Base-by-base conservation (phyloP, 2,797 vertebrate species). In the Taenioides sp. region DNA sequence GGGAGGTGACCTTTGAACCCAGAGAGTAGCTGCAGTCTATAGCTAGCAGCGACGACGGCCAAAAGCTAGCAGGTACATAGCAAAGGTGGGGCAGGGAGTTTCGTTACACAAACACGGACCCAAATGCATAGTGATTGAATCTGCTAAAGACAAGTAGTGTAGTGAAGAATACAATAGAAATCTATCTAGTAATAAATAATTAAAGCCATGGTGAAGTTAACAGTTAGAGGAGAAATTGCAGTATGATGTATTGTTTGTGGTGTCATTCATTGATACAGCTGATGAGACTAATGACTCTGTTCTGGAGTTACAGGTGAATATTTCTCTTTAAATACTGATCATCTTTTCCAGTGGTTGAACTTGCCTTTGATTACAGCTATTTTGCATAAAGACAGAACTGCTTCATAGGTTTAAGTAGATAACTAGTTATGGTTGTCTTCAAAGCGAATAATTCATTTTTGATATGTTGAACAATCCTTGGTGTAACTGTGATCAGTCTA, bases 1-100 rank as follows among this genome's bases (percentile, higher is more conserved):
- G 0, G 0, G 67, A 73, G 23, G 72, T 16, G 28, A 52, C 79
- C 71, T 78, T 61, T 78, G 74, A 83, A 77, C 78, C 34, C 54
- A 63, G 16, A 22, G 10, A 74, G 72, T 65, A 69, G 78, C 43
- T 17, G 12, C 75, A 54, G 72, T 67, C 52, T 65, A 55, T 57
- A 20, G 22, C 14, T 52, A 11, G 70, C 68, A 70, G 52, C 59
- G 57, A n/a, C 17, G 3, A 62, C 7, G 3, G 60, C 9, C 28
- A 2, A 62, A 23, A 60, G 58, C 27, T 60, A 55, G 25, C 40
- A 59, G 40, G 79, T 28, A 17, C 57, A 23, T 23, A 23, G 22
- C 22, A 23, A 57, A 23, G 54, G 52, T 55, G 52, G n/a, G 52
- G 3, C 54, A 18, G 5, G 50, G 50, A 18, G 50, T 50, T 18